Conservation (phyloP, 2,888 invertebrate genomes). For the Bellardia pandia region DNA sequence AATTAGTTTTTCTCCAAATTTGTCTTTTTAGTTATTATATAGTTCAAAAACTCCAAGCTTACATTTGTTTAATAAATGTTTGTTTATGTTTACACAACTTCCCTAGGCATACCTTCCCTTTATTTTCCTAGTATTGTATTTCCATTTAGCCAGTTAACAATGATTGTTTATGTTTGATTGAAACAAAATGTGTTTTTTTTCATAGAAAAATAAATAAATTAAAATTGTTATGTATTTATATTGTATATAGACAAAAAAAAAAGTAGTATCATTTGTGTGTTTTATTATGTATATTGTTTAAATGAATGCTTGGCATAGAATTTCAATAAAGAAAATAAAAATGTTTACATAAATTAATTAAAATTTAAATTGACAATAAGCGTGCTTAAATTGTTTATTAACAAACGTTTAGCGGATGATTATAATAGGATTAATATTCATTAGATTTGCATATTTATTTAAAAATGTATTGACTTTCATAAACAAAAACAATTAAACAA, state of each 20-base stretch:
- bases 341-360: conserved; percentile 48
- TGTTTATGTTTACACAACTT: neutral
- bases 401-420: conserved; percentile 27
- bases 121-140: neutral
- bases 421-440: conserved; percentile 15
- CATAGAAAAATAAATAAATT: neutral
- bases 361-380: conserved; percentile 21
- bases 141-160: neutral
- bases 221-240: neutral
- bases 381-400: conserved; percentile 47
- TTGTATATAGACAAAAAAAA: neutral
- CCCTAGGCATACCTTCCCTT: neutral
- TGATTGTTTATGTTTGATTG: neutral
- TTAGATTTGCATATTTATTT: neutral
- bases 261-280: neutral
- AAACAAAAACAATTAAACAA: too few species aligned
- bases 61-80: neutral
- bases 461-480: too few species aligned
- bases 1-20: too few species aligned
- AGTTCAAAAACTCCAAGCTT: too few species aligned
- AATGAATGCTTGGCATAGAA: conserved; percentile 12
- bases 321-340: conserved; percentile 14
- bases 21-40: too few species aligned
- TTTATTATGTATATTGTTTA: neutral
- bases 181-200: neutral